Percentiles rank a stretch among this genome's conserved stretches.
Evolutionary conservation across 1,140 invertebrate species (phyloP).

Genomic region (Harlomillsia oculata): DNA sequence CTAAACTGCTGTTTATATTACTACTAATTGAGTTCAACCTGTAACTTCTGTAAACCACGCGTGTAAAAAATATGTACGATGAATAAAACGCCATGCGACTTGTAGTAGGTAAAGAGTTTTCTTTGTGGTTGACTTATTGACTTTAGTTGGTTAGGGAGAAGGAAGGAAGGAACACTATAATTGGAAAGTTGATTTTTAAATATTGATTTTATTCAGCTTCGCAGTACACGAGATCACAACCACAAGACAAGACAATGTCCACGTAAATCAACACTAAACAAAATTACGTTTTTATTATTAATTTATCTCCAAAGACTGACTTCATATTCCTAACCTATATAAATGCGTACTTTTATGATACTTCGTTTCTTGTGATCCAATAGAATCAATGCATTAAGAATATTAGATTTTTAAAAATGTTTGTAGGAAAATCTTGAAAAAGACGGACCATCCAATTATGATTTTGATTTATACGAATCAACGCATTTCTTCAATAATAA

Average conservation of each 20-base stretch:
- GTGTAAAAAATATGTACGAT: conserved; percentile 7
- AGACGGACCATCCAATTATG: too few relatives aligned
- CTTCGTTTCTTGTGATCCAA: too few relatives aligned
- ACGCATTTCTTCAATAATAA: too few relatives aligned
- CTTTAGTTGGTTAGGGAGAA: too few relatives aligned
- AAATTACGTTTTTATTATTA: neutral
- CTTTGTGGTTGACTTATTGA: neutral
- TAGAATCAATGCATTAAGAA: too few relatives aligned
- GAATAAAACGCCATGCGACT: neutral
- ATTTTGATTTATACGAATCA: too few relatives aligned
- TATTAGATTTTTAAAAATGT: too few relatives aligned
- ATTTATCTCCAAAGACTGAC: neutral
- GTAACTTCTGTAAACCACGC: neutral
- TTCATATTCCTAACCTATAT: neutral
- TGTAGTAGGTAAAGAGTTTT: neutral
- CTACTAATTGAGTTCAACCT: neutral
- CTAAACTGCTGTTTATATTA: neutral
- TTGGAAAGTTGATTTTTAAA: conserved; percentile 10
- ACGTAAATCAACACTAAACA: conserved; percentile 1
- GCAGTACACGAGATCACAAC: conserved; percentile 33
- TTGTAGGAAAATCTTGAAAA: too few relatives aligned
- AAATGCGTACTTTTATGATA: too few relatives aligned
- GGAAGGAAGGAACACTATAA: too few relatives aligned
- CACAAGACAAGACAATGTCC: conserved; percentile 33
- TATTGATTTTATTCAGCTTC: conserved; percentile 9